These are phyloP conservation scores for Sphecodes monilicornis DNA, from an alignment of 2,888 invertebrate species.

Conservation along the genomic window DNA sequence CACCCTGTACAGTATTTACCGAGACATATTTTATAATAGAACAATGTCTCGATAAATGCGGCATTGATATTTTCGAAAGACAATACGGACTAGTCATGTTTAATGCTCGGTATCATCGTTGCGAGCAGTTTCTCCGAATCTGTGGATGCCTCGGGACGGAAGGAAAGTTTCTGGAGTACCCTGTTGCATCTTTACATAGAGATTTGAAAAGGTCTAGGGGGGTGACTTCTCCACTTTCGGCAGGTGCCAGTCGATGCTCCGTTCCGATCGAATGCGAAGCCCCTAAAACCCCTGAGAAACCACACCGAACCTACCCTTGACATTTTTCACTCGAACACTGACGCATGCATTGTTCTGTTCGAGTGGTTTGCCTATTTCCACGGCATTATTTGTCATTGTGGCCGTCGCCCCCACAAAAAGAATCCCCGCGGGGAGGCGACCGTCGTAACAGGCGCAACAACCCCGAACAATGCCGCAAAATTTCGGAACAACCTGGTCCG, in stretches of 20 bases:
- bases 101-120: neutral
- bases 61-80: neutral
- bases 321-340: conserved; percentile 45
- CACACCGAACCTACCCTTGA: conserved; percentile 45
- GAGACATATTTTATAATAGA: too few relatives aligned
- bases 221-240: conserved; percentile 63
- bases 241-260: conserved; percentile 70
- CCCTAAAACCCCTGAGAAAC: conserved; percentile 29
- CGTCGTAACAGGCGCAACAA: conserved; percentile 66
- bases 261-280: conserved; percentile 72
- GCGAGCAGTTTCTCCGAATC: neutral
- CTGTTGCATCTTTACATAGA: conserved; percentile 33
- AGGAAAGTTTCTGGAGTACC: conserved; percentile 40
- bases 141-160: neutral
- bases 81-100: neutral
- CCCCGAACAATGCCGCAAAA: conserved; percentile 65
- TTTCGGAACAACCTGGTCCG: conserved; percentile 46
- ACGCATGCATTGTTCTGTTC: conserved; percentile 71
- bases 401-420: conserved; percentile 45
- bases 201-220: conserved; percentile 42
- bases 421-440: conserved; percentile 43
- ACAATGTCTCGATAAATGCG: neutral
- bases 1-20: neutral
- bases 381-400: conserved; percentile 69
- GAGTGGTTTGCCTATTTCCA: conserved; percentile 76